phyloP scores from a whole-genome alignment of 2,113 vertebrate species.

The Grantiella picta region DNA sequence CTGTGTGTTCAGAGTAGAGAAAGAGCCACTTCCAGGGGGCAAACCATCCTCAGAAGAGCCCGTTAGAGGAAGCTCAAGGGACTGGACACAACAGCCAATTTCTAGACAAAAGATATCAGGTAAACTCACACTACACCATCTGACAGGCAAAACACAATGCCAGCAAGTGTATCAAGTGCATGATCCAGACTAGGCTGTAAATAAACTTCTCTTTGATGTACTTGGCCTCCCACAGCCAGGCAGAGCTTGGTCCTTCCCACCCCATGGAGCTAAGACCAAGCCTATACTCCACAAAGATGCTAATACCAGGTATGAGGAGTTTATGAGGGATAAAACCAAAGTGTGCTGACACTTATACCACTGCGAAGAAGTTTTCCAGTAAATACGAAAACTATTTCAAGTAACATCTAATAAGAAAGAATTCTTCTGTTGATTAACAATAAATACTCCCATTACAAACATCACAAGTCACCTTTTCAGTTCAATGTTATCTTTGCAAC shows the following conservation, averaged over 20 bases:
- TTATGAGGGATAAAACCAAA: background rate
- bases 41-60: background rate
- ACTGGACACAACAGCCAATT: background rate
- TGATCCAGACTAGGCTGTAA: background rate
- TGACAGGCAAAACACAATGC: background rate
- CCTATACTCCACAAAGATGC: background rate
- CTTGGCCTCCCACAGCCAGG: background rate
- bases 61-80: background rate
- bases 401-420: background rate
- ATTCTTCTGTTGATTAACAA: background rate
- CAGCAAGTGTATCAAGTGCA: background rate
- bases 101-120: fast-evolving
- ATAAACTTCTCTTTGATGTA: background rate
- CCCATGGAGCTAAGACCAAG: background rate
- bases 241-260: background rate
- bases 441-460: background rate
- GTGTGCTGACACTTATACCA: background rate
- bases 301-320: background rate
- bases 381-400: background rate
- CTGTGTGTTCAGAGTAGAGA: background rate
- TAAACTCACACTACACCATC: fast-evolving
- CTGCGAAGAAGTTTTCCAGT: background rate
- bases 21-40: background rate
- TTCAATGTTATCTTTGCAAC: background rate
- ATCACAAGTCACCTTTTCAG: background rate